A percentile compares a stretch with the other conserved stretches of the same genome.
Conservation (phyloP, 2,113 vertebrate genomes). For the Gorsachius goisagi region DNA sequence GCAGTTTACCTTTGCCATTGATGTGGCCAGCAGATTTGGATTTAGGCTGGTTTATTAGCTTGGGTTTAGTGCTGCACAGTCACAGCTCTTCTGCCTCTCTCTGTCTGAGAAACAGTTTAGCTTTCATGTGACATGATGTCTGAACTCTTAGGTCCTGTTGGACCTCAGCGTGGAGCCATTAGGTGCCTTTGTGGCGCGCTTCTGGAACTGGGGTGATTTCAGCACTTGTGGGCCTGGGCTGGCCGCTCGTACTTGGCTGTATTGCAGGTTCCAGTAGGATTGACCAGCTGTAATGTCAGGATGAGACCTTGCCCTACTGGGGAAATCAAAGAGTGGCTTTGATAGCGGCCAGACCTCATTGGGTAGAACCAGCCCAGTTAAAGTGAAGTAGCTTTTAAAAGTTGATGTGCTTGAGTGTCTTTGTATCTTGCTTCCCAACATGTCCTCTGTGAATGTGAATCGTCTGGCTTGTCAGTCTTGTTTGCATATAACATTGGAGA, state of each 20-base stretch:
- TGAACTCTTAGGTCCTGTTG: not conserved
- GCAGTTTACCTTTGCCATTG: not conserved
- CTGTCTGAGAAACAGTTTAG: not conserved
- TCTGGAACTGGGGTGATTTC: not conserved
- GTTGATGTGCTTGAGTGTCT: not conserved
- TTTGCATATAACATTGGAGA: not conserved
- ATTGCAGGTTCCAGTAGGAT: not conserved
- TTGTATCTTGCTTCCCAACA: not conserved
- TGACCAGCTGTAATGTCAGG: not conserved
- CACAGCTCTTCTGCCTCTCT: not conserved
- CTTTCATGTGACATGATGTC: accelerated
- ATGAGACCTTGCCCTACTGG: not conserved
- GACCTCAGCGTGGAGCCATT: not conserved
- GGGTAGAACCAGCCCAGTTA: not conserved
- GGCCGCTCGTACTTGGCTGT: not conserved
- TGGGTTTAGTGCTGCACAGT: not conserved
- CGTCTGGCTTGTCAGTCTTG: not conserved
- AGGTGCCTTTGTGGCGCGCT: not conserved
- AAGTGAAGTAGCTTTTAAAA: not conserved
- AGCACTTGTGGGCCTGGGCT: not conserved
- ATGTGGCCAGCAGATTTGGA: not conserved
- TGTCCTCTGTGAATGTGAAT: not conserved
- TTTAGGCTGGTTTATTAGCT: not conserved
- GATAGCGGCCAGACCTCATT: not conserved
- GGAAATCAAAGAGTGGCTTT: not conserved